phyloP scores from a whole-genome alignment of 2,797 vertebrate genomes.

The Ctenochaetus hawaiiensis region DNA sequence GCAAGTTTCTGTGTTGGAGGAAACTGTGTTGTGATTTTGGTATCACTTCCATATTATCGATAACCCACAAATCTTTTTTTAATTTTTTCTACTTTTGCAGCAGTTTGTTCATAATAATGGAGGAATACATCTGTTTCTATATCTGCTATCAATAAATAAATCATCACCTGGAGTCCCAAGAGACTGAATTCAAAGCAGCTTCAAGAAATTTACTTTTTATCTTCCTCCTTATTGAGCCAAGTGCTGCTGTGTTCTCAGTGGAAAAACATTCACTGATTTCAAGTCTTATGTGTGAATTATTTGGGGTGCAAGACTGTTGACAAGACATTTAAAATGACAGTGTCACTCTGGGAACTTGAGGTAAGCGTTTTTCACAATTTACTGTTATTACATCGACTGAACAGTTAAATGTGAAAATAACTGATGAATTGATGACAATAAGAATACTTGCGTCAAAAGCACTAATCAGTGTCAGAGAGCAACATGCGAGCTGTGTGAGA shows the following conservation, averaged over 20 bases:
- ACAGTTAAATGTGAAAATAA: background rate
- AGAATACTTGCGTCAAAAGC: background rate
- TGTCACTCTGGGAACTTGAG: background rate
- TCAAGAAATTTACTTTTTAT: background rate
- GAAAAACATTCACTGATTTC: background rate
- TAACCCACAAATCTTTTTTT: background rate
- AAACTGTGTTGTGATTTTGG: background rate
- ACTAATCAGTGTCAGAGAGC: slow-evolving; percentile 1
- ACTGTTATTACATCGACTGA: background rate
- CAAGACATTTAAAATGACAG: background rate
- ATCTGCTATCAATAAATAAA: slow-evolving; percentile 15
- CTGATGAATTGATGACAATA: background rate
- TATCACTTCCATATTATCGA: slow-evolving; percentile 31
- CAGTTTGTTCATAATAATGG: background rate
- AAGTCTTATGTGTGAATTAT: background rate
- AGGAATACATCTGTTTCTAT: slow-evolving; percentile 7
- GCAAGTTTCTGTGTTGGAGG: background rate
- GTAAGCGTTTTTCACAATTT: background rate
- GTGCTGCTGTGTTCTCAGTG: background rate
- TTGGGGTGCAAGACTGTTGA: background rate
- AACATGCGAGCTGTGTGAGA: background rate
- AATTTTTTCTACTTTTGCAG: background rate
- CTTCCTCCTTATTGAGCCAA: background rate
- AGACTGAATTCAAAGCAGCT: slow-evolving; percentile 1
- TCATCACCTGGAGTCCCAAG: background rate